phyloP scores from a whole-genome alignment of 2,113 vertebrate genomes.

The Heterocephalus glaber region DNA sequence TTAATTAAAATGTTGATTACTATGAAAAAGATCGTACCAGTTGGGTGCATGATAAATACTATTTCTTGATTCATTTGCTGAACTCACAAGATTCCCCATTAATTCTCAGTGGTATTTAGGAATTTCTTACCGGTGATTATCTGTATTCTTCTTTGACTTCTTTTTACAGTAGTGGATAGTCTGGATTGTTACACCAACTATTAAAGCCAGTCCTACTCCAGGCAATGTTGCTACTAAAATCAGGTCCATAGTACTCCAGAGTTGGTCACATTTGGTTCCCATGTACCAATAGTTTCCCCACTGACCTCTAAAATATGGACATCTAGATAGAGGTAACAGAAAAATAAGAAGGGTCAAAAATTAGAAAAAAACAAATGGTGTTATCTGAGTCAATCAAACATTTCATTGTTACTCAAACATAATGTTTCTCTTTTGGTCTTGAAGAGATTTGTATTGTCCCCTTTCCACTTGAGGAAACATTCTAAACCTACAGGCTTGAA shows the following conservation, averaged over 20 bases:
- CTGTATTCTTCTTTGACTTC: slow-evolving; percentile 11
- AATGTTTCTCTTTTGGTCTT: slow-evolving; percentile 6
- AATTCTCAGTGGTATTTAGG: slow-evolving; percentile 10
- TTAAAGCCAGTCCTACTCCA: slow-evolving; percentile 69
- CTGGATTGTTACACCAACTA: slow-evolving; percentile 61
- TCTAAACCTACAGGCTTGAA: slow-evolving; percentile 36
- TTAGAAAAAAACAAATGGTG: not conserved
- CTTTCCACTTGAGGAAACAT: slow-evolving; percentile 42
- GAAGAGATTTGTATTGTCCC: slow-evolving; percentile 1
- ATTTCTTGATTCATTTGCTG: slow-evolving; percentile 37
- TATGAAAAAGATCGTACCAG: not conserved
- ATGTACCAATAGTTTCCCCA: slow-evolving; percentile 84
- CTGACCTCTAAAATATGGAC: slow-evolving; percentile 74
- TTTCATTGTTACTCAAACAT: not conserved
- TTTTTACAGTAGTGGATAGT: slow-evolving; percentile 49
- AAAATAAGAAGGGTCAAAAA: slow-evolving; percentile 51
- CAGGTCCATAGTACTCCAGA: slow-evolving; percentile 82
- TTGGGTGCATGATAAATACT: slow-evolving; percentile 1
- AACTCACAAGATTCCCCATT: not conserved
- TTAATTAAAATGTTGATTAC: slow-evolving; percentile 46
- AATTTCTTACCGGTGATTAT: slow-evolving; percentile 68
- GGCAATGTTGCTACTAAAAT: slow-evolving; percentile 80
- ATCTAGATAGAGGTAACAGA: slow-evolving; percentile 76
- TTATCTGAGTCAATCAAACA: slow-evolving; percentile 16
- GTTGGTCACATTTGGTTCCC: slow-evolving; percentile 81